phyloP scores from a whole-genome alignment of 2,113 vertebrate species.

The Aleadryas rufinucha region DNA sequence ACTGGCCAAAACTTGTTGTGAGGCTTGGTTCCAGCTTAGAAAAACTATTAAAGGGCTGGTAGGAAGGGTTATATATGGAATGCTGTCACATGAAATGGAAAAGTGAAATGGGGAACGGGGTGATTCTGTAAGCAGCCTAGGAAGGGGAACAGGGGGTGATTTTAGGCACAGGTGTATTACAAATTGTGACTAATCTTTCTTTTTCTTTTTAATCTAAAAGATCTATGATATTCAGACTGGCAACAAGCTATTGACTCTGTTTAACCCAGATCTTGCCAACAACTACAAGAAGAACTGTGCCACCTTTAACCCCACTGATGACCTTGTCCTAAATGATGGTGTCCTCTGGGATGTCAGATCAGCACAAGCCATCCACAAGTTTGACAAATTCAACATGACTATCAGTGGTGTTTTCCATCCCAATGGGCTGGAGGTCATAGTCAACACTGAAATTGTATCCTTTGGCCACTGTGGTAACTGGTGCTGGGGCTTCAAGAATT shows the following conservation, averaged over 20 bases:
- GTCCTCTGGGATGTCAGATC: constrained; percentile 98
- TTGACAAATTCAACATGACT: constrained; percentile 99
- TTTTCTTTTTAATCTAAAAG: constrained; percentile 74
- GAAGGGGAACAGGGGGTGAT: background rate
- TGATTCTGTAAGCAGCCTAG: background rate
- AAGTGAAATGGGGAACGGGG: background rate
- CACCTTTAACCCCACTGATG: constrained; percentile 98
- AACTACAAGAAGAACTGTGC: constrained; percentile 99
- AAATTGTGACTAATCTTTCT: constrained; percentile 67
- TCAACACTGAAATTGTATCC: constrained; percentile 99
- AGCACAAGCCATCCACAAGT: constrained; percentile 97
- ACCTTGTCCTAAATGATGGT: constrained; percentile 97
- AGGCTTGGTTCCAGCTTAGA: background rate
- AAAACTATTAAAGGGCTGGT: background rate
- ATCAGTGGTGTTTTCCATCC: constrained; percentile 99
- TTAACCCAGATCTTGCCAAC: constrained; percentile 98
- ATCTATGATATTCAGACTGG: constrained; percentile 99
- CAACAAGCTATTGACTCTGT: constrained; percentile 94
- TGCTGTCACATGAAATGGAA: background rate
- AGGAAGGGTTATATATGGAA: background rate
- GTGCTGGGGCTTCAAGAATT: background rate
- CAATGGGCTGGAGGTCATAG: constrained; percentile 93
- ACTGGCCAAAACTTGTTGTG: background rate
- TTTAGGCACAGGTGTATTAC: background rate
- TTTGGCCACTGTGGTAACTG: background rate